These are phyloP conservation scores for Cyprinus carpio DNA, from an alignment of 2,113 vertebrate genomes.

Conservation along the genomic window DNA sequence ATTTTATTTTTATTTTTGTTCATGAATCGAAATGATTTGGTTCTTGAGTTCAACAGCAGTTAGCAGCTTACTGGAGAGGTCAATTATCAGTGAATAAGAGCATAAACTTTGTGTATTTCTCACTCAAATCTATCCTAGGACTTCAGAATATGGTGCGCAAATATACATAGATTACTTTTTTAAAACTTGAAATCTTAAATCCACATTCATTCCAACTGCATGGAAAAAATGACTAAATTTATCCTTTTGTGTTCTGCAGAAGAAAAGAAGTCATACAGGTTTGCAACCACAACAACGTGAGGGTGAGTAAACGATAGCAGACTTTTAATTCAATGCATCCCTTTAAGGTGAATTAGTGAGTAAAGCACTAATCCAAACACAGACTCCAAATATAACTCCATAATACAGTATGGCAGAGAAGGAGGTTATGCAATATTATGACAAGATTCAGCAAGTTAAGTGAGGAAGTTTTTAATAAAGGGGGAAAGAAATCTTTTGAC, in stretches of 20 bases:
- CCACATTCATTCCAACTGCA: background rate
- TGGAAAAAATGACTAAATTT: background rate
- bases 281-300: background rate
- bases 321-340: background rate
- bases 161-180: background rate
- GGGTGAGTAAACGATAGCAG: background rate
- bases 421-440: slow-evolving; percentile 28
- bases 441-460: slow-evolving; percentile 13
- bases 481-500: slow-evolving; percentile 3
- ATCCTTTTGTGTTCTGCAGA: background rate
- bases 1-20: no score
- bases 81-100: background rate
- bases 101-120: background rate
- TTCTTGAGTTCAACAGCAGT: background rate
- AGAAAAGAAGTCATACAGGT: background rate
- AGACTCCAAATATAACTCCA: slow-evolving; percentile 24
- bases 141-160: background rate
- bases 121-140: background rate
- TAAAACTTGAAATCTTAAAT: background rate
- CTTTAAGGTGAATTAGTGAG: background rate
- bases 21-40: background rate
- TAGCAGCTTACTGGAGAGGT: background rate
- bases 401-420: slow-evolving; percentile 15
- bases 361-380: background rate
- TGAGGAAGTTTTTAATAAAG: slow-evolving; percentile 28